Conservation (phyloP, 1,140 invertebrate species). For the Telenomus remus region DNA sequence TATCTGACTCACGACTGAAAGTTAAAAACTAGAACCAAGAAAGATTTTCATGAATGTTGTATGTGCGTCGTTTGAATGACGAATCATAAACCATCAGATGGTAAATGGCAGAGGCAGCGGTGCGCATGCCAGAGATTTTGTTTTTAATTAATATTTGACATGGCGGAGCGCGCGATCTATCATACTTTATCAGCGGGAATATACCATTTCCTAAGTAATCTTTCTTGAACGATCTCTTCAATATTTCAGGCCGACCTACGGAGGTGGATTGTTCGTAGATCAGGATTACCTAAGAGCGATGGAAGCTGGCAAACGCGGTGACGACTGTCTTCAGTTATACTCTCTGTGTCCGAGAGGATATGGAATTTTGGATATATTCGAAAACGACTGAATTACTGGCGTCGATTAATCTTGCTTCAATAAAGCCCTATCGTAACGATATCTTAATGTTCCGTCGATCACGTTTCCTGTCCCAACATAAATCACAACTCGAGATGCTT, state of each 20-base stretch:
- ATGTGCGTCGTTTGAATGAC: slow-evolving; percentile 6
- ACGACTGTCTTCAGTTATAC: slow-evolving; percentile 68
- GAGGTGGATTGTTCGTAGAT: slow-evolving; percentile 56
- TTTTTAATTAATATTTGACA: slow-evolving; percentile 38
- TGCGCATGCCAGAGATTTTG: slow-evolving; percentile 1
- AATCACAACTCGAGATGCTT: too few species aligned
- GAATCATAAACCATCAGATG: slow-evolving; percentile 11
- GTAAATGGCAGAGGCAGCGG: neutral
- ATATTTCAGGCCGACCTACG: slow-evolving; percentile 68
- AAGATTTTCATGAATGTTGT: too few species aligned
- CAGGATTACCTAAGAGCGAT: slow-evolving; percentile 66
- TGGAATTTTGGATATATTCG: slow-evolving; percentile 67
- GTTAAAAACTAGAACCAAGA: too few species aligned
- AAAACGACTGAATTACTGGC: slow-evolving; percentile 23
- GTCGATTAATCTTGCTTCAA: slow-evolving; percentile 13
- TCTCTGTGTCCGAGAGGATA: slow-evolving; percentile 64
- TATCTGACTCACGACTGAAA: too few species aligned
- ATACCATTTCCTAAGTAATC: slow-evolving; percentile 37
- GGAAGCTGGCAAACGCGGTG: slow-evolving; percentile 61
- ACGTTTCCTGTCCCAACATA: too few species aligned
- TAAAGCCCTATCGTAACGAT: too few species aligned
- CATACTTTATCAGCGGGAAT: slow-evolving; percentile 48
- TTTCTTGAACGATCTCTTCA: slow-evolving; percentile 53
- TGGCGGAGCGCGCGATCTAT: slow-evolving; percentile 24
- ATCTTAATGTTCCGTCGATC: too few species aligned